Percentiles rank a stretch among this genome's conserved stretches.
Evolutionary conservation across 2,797 vertebrate species (phyloP).

Genomic region (Centropyge bicolor): DNA sequence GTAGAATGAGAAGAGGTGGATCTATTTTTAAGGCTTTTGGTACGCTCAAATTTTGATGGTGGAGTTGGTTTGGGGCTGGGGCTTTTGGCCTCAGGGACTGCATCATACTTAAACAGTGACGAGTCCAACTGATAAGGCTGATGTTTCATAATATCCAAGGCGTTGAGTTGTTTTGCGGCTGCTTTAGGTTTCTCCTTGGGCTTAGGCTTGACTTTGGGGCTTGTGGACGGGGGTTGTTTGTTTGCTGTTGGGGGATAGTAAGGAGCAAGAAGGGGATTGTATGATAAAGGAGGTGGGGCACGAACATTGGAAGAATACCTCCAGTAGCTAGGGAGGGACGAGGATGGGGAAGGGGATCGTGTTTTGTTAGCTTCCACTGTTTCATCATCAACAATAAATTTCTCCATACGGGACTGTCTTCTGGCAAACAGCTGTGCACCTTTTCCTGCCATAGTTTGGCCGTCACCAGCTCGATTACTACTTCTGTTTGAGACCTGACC

Average conservation of each 20-base stretch:
- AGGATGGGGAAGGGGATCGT: slow-evolving; percentile 89
- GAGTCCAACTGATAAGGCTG: slow-evolving; percentile 94
- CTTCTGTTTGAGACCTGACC: slow-evolving; percentile 70
- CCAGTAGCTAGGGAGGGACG: slow-evolving; percentile 94
- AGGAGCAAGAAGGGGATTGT: slow-evolving; percentile 94
- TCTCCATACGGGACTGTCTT: slow-evolving; percentile 96
- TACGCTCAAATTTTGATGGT: slow-evolving; percentile 69
- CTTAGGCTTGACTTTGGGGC: slow-evolving; percentile 79
- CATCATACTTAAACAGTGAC: slow-evolving; percentile 93
- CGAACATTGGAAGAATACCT: slow-evolving; percentile 95
- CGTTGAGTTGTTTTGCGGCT: slow-evolving; percentile 89
- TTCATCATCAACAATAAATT: slow-evolving; percentile 92
- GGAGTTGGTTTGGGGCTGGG: slow-evolving; percentile 73
- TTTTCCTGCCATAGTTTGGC: slow-evolving; percentile 89
- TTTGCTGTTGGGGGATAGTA: slow-evolving; percentile 90
- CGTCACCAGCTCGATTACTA: slow-evolving; percentile 79
- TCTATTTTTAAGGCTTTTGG: slow-evolving; percentile 65
- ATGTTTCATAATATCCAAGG: slow-evolving; percentile 97
- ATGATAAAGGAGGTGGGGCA: slow-evolving; percentile 94
- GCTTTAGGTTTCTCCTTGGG: slow-evolving; percentile 87
- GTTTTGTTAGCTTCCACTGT: slow-evolving; percentile 89
- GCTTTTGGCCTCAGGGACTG: slow-evolving; percentile 83
- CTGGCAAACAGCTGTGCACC: slow-evolving; percentile 94
- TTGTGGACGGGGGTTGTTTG: slow-evolving; percentile 86
- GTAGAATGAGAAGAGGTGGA: slow-evolving; percentile 60